Percentiles rank a stretch among this genome's conserved stretches.
Evolutionary conservation across 2,113 vertebrate genomes (phyloP).

Genomic region (Siniperca chuatsi): DNA sequence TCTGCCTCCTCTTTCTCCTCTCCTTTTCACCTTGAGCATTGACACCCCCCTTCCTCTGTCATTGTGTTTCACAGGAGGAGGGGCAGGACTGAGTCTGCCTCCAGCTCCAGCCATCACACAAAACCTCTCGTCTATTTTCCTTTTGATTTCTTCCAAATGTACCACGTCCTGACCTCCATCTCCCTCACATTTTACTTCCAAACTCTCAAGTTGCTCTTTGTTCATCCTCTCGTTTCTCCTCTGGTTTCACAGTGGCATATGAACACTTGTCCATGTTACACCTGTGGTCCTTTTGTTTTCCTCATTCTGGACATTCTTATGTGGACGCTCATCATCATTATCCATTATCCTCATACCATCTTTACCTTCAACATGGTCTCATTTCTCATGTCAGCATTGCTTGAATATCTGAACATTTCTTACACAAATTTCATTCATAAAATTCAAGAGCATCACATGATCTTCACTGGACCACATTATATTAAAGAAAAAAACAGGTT

Average conservation of each 20-base stretch:
- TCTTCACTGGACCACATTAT: background rate
- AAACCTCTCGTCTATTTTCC: constrained; percentile 45
- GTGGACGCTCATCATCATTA: constrained; percentile 12
- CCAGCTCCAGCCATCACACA: constrained; percentile 44
- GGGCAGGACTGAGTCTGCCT: constrained; percentile 40
- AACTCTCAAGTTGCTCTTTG: constrained; percentile 44
- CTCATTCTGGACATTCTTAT: constrained; percentile 23
- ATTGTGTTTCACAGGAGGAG: constrained; percentile 50
- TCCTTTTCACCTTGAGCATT: constrained; percentile 65
- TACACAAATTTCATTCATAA: background rate
- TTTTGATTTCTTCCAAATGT: constrained; percentile 64
- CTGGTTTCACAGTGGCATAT: constrained; percentile 1
- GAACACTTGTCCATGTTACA: constrained; percentile 20
- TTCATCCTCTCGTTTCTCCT: constrained; percentile 29
- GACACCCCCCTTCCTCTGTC: constrained; percentile 44
- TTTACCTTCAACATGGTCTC: constrained; percentile 21
- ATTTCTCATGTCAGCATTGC: constrained; percentile 17
- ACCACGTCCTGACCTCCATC: constrained; percentile 37
- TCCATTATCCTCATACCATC: constrained; percentile 13
- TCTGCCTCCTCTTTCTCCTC: constrained; percentile 54
- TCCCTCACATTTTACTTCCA: constrained; percentile 30
- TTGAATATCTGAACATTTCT: background rate
- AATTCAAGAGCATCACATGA: constrained; percentile 6
- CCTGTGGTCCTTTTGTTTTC: constrained; percentile 16
- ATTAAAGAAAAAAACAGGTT: background rate